These are phyloP conservation scores for Drosophila aldrichi DNA, from an alignment of 2,888 invertebrate species.

Conservation along the genomic window DNA sequence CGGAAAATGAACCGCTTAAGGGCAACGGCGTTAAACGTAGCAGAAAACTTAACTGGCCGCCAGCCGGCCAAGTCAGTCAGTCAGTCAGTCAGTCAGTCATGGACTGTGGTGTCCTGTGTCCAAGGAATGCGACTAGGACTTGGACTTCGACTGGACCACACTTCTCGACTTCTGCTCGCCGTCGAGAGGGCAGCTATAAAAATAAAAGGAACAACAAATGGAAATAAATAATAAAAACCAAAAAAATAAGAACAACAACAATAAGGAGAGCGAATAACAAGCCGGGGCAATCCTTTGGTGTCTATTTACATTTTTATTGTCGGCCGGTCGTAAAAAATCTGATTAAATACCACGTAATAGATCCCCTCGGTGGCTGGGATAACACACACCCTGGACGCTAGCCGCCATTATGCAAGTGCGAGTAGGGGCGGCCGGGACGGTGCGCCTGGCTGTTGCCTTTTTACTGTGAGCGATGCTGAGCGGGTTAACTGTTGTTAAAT, in stretches of 20 bases:
- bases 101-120: constrained; percentile 4
- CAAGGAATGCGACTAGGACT: constrained; percentile 19
- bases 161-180: constrained; percentile 5
- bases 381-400: constrained; percentile 20
- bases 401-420: constrained; percentile 18
- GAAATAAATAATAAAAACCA: constrained; percentile 25
- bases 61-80: constrained; percentile 9
- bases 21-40: constrained; percentile 64
- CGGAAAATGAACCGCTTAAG: constrained; percentile 72
- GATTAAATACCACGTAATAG: constrained; percentile 82
- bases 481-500: constrained; percentile 82
- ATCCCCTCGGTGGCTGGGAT: constrained; percentile 60
- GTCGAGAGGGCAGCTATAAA: constrained; percentile 14
- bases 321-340: constrained; percentile 77
- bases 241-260: constrained; percentile 2
- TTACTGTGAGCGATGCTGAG: constrained; percentile 53
- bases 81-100: neutral
- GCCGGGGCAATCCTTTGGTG: constrained; percentile 72
- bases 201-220: constrained; percentile 13
- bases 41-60: constrained; percentile 65
- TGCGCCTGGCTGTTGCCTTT: constrained; percentile 10
- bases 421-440: neutral
- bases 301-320: constrained; percentile 81
- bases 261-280: neutral
- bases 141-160: neutral